Percentiles rank a stretch among this genome's conserved stretches.
These are phyloP conservation scores for Lepidochrysops patricia DNA, from an alignment of 2,888 invertebrate genomes.

Conservation along the genomic window DNA sequence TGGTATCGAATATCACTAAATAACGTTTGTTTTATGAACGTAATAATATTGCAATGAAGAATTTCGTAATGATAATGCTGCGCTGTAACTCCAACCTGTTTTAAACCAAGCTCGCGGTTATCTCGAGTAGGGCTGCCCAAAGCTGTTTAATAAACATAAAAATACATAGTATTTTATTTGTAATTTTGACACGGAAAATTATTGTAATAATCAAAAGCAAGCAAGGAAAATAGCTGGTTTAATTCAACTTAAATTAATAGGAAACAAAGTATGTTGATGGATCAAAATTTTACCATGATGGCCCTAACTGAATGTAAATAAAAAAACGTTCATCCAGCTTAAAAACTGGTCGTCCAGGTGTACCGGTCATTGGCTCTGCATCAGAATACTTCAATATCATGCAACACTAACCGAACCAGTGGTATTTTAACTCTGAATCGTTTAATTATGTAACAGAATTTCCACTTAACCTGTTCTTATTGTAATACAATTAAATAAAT, in stretches of 20 bases:
- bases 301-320: constrained; percentile 4
- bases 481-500: neutral
- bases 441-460: constrained; percentile 7
- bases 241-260: neutral
- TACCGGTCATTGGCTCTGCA: constrained; percentile 13
- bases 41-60: constrained; percentile 12
- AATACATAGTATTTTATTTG: neutral
- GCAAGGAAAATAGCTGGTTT: neutral
- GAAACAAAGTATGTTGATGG: neutral
- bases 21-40: constrained; percentile 12
- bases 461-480: constrained; percentile 8
- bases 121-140: constrained; percentile 2
- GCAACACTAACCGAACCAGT: constrained; percentile 4
- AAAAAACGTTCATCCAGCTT: constrained; percentile 9
- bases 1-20: constrained; percentile 13
- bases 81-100: constrained; percentile 1
- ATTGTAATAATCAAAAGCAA: neutral
- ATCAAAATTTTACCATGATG: neutral
- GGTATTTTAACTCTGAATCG: constrained; percentile 4
- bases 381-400: constrained; percentile 11
- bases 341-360: constrained; percentile 12
- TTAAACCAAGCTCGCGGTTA: constrained; percentile 4
- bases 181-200: neutral
- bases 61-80: constrained; percentile 14
- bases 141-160: neutral